These are phyloP conservation scores for Intoshia linei DNA, from an alignment of 1,140 invertebrate species.

Conservation along the genomic window DNA sequence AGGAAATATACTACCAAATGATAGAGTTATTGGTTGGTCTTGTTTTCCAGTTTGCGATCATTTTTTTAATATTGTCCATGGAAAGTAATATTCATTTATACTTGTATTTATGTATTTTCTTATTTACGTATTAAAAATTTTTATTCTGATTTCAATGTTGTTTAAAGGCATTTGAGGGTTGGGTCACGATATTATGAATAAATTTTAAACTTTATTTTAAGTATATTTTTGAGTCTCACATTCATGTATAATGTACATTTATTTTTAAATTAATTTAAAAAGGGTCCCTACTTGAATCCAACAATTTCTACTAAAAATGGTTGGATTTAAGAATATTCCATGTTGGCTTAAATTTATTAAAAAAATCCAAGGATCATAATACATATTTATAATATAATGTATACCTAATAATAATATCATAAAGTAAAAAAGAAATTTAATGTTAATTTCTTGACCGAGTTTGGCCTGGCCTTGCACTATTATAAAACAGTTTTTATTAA, in stretches of 20 bases:
- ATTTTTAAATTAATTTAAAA: too few species aligned
- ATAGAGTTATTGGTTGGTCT: slow-evolving; percentile 15
- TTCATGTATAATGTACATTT: too few species aligned
- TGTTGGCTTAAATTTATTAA: too few species aligned
- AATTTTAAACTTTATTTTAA: too few species aligned
- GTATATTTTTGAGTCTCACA: too few species aligned
- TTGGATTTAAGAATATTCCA: too few species aligned
- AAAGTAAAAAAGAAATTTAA: neutral
- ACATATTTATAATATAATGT: neutral
- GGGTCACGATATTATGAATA: neutral
- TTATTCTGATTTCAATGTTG: neutral
- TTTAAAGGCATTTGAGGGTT: neutral
- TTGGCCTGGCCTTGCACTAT: neutral
- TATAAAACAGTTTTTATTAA: neutral
- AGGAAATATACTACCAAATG: slow-evolving; percentile 13
- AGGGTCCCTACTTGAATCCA: too few species aligned
- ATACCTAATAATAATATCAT: neutral
- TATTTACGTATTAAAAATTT: neutral
- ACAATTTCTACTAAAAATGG: too few species aligned
- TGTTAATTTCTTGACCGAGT: neutral
- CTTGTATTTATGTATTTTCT: neutral
- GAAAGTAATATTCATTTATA: slow-evolving; percentile 12
- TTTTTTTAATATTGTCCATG: slow-evolving; percentile 16
- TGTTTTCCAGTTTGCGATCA: slow-evolving; percentile 17
- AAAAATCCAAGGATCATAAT: neutral